Evolutionary conservation across 1,140 invertebrate species (phyloP).

Genomic region (Polypedilum pembai): DNA sequence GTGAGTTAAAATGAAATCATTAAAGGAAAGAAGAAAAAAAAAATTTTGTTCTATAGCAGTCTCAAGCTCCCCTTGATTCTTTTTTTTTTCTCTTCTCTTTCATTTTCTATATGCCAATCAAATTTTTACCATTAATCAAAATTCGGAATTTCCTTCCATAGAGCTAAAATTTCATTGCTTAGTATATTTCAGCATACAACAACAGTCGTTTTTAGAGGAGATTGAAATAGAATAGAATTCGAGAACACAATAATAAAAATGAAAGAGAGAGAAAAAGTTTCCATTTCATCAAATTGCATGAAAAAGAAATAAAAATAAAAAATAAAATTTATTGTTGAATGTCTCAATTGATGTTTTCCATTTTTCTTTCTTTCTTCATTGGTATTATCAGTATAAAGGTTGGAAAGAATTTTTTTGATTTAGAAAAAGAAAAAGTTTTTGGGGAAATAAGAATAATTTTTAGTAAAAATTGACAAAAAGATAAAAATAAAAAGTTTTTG

Average conservation of each 20-base stretch:
- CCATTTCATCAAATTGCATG: constrained; percentile 11
- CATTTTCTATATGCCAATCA: constrained; percentile 18
- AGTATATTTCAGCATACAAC: background rate
- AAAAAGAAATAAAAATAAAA: background rate
- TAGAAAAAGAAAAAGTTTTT: background rate
- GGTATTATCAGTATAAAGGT: background rate
- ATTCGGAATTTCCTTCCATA: constrained; percentile 15
- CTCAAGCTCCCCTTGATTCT: background rate
- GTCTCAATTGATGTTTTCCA: constrained; percentile 17
- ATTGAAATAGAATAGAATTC: background rate
- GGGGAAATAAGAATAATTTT: background rate
- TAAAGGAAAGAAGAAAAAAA: constrained; percentile 6
- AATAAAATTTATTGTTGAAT: constrained; percentile 3
- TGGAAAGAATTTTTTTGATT: background rate
- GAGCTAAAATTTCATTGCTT: constrained; percentile 1
- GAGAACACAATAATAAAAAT: background rate
- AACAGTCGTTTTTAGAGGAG: background rate
- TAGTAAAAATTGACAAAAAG: background rate
- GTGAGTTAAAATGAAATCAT: constrained; percentile 15
- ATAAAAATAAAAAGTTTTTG: background rate
- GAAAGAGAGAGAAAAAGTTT: background rate
- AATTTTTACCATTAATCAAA: constrained; percentile 19
- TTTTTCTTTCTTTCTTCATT: background rate
- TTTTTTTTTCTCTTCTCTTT: background rate
- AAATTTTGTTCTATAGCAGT: background rate